Conservation (phyloP, 2,888 invertebrate species). For the Oscheius sp. region DNA sequence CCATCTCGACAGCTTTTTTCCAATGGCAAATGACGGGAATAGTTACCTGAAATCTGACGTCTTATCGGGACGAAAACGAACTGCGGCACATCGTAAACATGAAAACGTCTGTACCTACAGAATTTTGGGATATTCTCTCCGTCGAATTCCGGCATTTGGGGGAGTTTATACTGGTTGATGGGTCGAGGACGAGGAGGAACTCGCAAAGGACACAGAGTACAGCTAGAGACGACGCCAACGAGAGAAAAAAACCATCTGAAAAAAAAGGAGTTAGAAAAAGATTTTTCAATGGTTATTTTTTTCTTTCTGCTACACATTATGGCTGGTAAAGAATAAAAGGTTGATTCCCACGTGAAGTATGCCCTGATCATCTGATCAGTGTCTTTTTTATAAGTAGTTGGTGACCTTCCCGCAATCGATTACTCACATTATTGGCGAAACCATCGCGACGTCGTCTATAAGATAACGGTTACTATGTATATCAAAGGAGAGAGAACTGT, state of each 20-base stretch:
- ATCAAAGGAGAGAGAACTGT: constrained; percentile 11
- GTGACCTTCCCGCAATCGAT: neutral
- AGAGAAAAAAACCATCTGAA: constrained; percentile 18
- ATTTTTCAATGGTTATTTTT: neutral
- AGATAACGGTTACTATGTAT: constrained; percentile 2
- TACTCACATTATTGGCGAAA: constrained; percentile 1
- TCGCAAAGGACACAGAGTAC: constrained; percentile 55
- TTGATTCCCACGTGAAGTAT: too few species aligned
- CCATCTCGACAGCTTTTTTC: constrained; percentile 48
- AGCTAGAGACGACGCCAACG: constrained; percentile 15
- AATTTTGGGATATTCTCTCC: constrained; percentile 50
- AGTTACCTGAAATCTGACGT: constrained; percentile 34
- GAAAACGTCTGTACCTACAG: constrained; percentile 34
- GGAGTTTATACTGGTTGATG: constrained; percentile 67
- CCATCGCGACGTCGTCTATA: neutral
- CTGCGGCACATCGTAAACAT: too few species aligned
- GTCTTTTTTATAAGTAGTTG: neutral
- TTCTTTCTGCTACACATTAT: neutral
- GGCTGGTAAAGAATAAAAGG: neutral
- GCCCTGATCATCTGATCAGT: too few species aligned
- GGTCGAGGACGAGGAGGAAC: constrained; percentile 63
- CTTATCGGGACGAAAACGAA: neutral
- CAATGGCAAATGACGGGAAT: constrained; percentile 41
- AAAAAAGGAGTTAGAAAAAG: too few species aligned
- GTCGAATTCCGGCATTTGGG: constrained; percentile 41